Percentiles rank a stretch among this genome's conserved stretches.
phyloP scores from a whole-genome alignment of 2,113 vertebrate genomes.

The Orientallactaga bullata region DNA sequence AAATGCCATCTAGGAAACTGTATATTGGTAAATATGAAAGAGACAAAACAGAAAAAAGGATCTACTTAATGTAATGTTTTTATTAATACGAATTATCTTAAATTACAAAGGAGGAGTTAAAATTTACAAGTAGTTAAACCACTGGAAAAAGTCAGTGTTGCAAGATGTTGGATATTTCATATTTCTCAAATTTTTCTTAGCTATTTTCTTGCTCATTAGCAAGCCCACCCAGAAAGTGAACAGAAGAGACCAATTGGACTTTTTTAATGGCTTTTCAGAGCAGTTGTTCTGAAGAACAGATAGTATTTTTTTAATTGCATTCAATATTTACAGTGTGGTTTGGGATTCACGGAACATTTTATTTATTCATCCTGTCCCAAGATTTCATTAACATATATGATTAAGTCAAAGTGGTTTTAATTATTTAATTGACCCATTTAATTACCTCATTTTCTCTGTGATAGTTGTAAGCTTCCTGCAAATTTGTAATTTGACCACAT shows the following conservation, averaged over 20 bases:
- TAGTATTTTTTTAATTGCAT: conserved; percentile 33
- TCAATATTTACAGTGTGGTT: conserved; percentile 30
- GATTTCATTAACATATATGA: conserved; percentile 61
- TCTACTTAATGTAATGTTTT: neutral
- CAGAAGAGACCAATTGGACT: neutral
- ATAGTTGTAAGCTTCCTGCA: conserved; percentile 22
- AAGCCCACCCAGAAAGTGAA: neutral
- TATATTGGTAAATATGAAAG: neutral
- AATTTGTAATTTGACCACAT: conserved; percentile 50
- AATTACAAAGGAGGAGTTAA: neutral
- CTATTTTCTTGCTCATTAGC: neutral
- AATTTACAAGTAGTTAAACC: neutral
- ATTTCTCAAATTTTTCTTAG: neutral
- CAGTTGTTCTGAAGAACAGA: neutral
- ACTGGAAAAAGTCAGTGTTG: neutral
- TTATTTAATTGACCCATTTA: conserved; percentile 67
- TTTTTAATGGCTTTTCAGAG: neutral
- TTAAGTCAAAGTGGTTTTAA: conserved; percentile 59
- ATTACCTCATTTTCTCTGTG: conserved; percentile 50
- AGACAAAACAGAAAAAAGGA: neutral
- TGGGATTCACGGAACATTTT: conserved; percentile 54
- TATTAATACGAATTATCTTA: neutral
- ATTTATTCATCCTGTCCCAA: conserved; percentile 39
- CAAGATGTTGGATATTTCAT: neutral
- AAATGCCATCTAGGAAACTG: neutral